Conservation (phyloP, 2,888 invertebrate genomes). For the Eupithecia exiguata region DNA sequence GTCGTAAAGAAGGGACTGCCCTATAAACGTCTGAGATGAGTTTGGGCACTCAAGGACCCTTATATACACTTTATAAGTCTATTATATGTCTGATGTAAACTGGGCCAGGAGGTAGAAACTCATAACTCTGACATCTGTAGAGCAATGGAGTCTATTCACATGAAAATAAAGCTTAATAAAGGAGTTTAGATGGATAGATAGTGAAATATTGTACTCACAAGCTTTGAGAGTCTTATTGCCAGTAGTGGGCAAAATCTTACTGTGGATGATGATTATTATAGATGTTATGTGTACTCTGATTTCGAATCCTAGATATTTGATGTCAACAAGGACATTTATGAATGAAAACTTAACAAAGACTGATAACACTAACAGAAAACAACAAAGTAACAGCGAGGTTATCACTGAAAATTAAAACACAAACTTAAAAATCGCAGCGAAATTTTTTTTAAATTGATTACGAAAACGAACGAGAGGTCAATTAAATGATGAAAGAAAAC, state of each 20-base stretch:
- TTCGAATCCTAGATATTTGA: too few relatives aligned
- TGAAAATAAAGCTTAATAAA: background rate
- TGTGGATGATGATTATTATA: background rate
- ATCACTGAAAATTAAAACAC: too few relatives aligned
- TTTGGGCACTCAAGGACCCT: conserved; percentile 11
- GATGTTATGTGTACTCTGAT: background rate
- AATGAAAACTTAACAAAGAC: too few relatives aligned
- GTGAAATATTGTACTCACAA: background rate
- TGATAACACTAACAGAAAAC: too few relatives aligned
- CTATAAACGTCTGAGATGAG: conserved; percentile 26
- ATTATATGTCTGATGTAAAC: background rate
- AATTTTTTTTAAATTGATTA: too few relatives aligned
- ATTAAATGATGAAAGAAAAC: too few relatives aligned
- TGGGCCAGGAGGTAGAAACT: background rate
- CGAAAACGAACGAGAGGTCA: too few relatives aligned
- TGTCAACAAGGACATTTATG: too few relatives aligned
- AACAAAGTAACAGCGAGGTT: too few relatives aligned
- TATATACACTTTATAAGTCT: background rate
- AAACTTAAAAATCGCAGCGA: too few relatives aligned
- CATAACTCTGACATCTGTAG: background rate
- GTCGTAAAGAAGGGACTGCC: conserved; percentile 23
- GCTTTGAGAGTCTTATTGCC: background rate
- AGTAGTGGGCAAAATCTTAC: background rate
- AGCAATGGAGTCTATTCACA: background rate
- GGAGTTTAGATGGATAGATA: background rate